Evolutionary conservation across 2,888 invertebrate species (phyloP).

Genomic region (Empis stercorea): DNA sequence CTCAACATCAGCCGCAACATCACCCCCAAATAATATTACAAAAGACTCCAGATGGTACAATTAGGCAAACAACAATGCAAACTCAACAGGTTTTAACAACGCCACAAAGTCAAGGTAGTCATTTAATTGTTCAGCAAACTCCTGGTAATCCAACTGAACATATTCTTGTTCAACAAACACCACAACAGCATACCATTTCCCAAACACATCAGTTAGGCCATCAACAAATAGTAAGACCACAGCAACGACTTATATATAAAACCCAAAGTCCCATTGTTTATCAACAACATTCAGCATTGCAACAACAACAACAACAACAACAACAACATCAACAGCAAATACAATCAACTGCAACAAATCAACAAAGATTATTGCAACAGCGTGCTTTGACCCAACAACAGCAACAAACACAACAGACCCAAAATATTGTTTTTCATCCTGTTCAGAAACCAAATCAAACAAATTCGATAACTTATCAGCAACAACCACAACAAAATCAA

Average conservation of each 20-base stretch:
- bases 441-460: conserved; percentile 4
- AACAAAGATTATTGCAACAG: neutral
- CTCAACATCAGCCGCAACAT: neutral
- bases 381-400: conserved; percentile 7
- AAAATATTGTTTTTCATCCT: conserved; percentile 13
- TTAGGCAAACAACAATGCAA: neutral
- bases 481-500: conserved; percentile 15
- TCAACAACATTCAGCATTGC: conserved; percentile 21
- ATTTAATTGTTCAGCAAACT: neutral
- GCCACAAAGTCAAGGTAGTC: neutral
- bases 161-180: neutral
- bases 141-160: neutral
- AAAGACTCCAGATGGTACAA: neutral
- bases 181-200: neutral
- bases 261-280: neutral
- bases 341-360: neutral
- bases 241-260: neutral
- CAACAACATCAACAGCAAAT: conserved; percentile 18
- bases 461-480: conserved; percentile 12
- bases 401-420: conserved; percentile 23
- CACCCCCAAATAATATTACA: neutral
- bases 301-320: conserved; percentile 18
- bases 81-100: no score
- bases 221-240: neutral
- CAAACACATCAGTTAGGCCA: neutral